Conservation (phyloP, 2,797 vertebrate genomes). For the Chiloscyllium punctatum region DNA sequence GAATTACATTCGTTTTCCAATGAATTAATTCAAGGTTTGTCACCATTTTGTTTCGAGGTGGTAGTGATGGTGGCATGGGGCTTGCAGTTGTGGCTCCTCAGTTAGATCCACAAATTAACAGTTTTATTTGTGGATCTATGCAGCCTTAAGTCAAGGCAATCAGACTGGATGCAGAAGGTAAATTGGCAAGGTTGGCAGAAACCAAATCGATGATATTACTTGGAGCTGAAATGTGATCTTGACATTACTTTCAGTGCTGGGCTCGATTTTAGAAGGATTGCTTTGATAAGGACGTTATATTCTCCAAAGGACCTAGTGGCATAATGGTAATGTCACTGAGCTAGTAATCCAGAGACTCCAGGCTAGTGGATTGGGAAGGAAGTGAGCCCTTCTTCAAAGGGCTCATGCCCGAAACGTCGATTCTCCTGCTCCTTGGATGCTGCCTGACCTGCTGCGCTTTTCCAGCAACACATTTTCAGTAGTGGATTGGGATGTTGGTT, state of each 20-base stretch:
- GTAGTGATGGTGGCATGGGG: no score
- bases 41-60: neutral
- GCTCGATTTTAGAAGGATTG: neutral
- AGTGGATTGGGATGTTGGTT: no score
- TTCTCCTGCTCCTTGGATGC: no score
- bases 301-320: no score
- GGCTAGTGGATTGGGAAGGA: no score
- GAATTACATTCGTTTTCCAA: neutral
- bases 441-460: no score
- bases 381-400: no score
- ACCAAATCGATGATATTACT: neutral
- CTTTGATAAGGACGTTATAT: no score
- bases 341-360: no score
- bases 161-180: neutral
- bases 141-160: neutral
- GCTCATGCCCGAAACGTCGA: no score
- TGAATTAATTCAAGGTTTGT: neutral
- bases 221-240: neutral
- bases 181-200: neutral
- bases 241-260: neutral
- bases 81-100: neutral
- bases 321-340: no score
- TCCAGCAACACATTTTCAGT: no score
- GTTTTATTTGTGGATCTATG: neutral
- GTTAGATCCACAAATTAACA: neutral